phyloP scores from a whole-genome alignment of 2,888 invertebrate genomes.

The Chloroclysta siterata region DNA sequence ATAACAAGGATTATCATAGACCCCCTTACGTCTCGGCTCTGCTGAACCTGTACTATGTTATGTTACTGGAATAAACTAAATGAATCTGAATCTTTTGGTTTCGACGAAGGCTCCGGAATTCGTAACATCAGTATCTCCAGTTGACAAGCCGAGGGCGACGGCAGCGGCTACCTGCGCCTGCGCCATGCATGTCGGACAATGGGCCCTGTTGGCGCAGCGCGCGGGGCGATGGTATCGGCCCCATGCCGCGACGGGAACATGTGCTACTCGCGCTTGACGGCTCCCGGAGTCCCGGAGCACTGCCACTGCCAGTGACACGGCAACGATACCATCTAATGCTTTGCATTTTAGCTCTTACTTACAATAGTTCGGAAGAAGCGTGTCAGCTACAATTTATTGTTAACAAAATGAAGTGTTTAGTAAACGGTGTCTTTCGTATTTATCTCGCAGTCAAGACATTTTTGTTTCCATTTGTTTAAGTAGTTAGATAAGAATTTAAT shows the following conservation, averaged over 20 bases:
- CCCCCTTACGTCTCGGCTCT: too few species aligned
- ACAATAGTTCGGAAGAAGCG: background rate
- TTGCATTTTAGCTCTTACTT: conserved; percentile 1
- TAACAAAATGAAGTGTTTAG: background rate
- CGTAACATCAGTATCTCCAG: background rate
- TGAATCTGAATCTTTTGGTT: too few species aligned
- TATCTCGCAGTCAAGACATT: background rate
- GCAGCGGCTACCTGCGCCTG: background rate
- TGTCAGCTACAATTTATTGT: background rate
- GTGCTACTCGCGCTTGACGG: conserved; percentile 21
- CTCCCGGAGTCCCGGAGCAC: too few species aligned
- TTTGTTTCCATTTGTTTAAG: background rate
- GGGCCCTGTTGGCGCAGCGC: background rate
- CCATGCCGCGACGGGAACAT: conserved; percentile 5
- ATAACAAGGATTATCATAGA: too few species aligned
- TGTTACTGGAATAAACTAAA: too few species aligned
- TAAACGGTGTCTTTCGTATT: background rate
- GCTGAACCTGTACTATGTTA: too few species aligned
- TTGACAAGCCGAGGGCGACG: conserved; percentile 3
- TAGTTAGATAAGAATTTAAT: background rate
- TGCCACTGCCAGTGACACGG: too few species aligned
- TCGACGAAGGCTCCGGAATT: background rate
- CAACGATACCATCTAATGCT: conserved; percentile 8
- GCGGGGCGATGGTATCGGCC: background rate
- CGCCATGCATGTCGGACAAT: conserved; percentile 12